These are phyloP conservation scores for Todiramphus chloris DNA, from an alignment of 2,113 vertebrate genomes.

Conservation along the genomic window DNA sequence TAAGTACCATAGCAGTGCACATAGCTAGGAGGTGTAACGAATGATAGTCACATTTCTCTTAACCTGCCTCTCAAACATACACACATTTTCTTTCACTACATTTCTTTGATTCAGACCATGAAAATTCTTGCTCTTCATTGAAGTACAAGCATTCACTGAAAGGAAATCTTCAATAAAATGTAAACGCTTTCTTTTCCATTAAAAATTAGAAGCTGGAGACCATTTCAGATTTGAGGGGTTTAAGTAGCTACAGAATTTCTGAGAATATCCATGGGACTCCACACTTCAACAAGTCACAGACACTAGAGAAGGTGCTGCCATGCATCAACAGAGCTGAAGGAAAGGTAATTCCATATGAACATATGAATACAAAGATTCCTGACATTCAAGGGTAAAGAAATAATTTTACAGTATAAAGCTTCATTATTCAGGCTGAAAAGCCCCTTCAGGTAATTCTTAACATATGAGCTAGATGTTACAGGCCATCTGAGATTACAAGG, in stretches of 20 bases:
- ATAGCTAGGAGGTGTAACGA: neutral
- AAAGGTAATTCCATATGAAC: constrained; percentile 34
- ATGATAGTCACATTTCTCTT: neutral
- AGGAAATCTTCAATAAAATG: neutral
- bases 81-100: neutral
- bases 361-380: constrained; percentile 10
- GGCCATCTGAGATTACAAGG: neutral
- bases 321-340: constrained; percentile 22
- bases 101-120: neutral
- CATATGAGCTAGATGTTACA: neutral
- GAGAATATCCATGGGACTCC: neutral
- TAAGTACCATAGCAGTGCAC: neutral
- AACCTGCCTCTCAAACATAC: neutral
- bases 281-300: constrained; percentile 30
- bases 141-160: neutral
- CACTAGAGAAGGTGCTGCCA: neutral
- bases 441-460: neutral
- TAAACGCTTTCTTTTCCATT: neutral
- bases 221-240: neutral
- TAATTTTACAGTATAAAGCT: constrained; percentile 39
- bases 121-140: neutral
- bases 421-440: neutral
- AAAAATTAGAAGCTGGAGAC: constrained; percentile 3
- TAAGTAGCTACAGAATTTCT: neutral
- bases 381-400: constrained; percentile 51